Conservation (phyloP, 2,888 invertebrate species). For the Caenorhabditis wallacei region DNA sequence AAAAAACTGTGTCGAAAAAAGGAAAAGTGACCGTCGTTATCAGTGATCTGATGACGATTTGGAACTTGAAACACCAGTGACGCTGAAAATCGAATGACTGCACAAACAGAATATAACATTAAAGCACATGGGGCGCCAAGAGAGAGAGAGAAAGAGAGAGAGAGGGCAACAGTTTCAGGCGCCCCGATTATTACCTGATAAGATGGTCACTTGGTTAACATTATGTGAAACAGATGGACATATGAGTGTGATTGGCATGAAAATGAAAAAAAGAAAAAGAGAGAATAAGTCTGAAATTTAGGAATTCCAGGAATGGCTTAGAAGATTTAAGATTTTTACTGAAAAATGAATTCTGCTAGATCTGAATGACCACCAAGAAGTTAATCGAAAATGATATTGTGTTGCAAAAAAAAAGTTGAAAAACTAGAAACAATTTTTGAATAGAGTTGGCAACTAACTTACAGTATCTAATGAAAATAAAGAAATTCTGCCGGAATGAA, state of each 20-base stretch:
- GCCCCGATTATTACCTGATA: slow-evolving; percentile 53
- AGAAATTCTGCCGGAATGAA: too few species aligned
- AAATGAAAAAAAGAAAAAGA: neutral
- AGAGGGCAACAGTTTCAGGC: slow-evolving; percentile 51
- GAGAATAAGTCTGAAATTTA: neutral
- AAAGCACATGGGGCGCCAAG: slow-evolving; percentile 50
- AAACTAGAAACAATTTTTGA: too few species aligned
- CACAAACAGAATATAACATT: slow-evolving; percentile 56
- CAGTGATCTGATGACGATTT: slow-evolving; percentile 51
- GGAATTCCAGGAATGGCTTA: too few species aligned
- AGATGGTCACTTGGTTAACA: slow-evolving; percentile 37
- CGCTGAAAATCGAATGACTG: slow-evolving; percentile 30
- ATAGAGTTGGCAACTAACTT: too few species aligned
- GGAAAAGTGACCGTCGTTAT: slow-evolving; percentile 56
- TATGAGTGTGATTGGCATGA: slow-evolving; percentile 1
- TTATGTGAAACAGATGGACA: slow-evolving; percentile 28
- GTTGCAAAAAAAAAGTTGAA: too few species aligned
- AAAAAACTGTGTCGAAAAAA: slow-evolving; percentile 45
- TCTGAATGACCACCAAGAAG: too few species aligned
- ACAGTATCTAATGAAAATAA: too few species aligned
- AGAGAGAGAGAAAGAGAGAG: too few species aligned
- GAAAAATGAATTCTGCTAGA: too few species aligned
- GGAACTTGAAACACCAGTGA: slow-evolving; percentile 51
- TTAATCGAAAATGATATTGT: too few species aligned
- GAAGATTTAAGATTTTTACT: too few species aligned